phyloP scores from a whole-genome alignment of 2,113 vertebrate species.

The Platanista minor region DNA sequence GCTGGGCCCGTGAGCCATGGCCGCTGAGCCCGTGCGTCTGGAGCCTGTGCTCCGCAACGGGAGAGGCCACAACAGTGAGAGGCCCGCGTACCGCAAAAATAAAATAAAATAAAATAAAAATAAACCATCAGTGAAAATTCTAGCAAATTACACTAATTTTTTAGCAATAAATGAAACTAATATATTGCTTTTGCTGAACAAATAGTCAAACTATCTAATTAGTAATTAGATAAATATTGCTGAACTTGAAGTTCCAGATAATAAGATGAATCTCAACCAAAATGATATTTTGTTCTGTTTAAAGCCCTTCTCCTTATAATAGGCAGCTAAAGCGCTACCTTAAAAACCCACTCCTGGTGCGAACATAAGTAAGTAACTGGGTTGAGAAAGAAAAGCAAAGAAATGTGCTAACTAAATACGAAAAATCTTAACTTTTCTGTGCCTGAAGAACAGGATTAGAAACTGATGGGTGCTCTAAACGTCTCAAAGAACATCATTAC shows the following conservation, averaged over 20 bases:
- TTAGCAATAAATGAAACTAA: background rate
- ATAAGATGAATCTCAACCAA: background rate
- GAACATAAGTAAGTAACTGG: background rate
- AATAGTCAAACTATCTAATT: background rate
- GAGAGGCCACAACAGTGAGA: too few species aligned
- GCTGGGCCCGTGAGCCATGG: too few species aligned
- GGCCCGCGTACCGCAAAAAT: too few species aligned
- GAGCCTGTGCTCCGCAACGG: too few species aligned
- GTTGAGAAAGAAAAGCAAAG: background rate
- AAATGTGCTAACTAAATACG: background rate
- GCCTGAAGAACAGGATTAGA: background rate
- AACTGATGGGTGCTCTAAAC: background rate
- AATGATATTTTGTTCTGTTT: background rate
- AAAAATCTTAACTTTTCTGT: background rate
- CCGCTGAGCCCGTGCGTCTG: too few species aligned
- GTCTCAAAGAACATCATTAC: background rate
- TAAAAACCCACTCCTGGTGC: background rate
- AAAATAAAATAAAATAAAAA: too few species aligned
- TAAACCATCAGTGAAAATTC: background rate
- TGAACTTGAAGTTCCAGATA: background rate
- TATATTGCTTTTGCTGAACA: background rate
- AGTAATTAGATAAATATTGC: background rate
- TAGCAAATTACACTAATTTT: background rate
- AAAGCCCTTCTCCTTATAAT: background rate
- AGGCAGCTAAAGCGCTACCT: background rate